These are phyloP conservation scores for Sebastiscus albofasciatus DNA, from an alignment of 2,797 vertebrate species.

Conservation along the genomic window DNA sequence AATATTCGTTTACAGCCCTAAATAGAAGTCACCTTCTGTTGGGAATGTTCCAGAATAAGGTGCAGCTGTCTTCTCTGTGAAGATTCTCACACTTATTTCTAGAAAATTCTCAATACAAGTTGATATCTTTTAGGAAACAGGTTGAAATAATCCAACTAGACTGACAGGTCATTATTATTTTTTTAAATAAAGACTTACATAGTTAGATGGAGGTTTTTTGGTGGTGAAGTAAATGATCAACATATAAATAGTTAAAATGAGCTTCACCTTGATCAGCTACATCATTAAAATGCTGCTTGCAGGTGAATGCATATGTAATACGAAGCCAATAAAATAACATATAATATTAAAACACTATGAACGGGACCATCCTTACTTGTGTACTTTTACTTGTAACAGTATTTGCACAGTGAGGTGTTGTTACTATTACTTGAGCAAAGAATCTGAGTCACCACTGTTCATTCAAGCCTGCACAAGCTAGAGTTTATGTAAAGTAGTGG, in stretches of 20 bases:
- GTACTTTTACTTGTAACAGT: background rate
- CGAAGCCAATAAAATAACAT: background rate
- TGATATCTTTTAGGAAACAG: background rate
- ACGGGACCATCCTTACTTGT: background rate
- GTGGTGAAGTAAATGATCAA: accelerated
- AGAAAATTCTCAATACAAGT: background rate
- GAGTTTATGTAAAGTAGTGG: background rate
- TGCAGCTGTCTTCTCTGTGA: background rate
- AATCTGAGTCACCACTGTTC: background rate
- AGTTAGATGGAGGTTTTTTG: too few relatives aligned
- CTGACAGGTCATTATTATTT: background rate
- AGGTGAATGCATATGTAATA: background rate
- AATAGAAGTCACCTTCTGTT: background rate
- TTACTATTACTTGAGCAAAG: background rate
- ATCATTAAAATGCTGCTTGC: background rate
- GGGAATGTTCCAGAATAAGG: background rate
- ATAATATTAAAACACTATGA: background rate
- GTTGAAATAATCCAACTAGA: background rate
- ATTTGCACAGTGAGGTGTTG: background rate
- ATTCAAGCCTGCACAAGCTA: background rate
- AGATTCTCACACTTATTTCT: background rate
- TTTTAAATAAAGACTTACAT: too few relatives aligned
- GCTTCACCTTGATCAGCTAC: background rate
- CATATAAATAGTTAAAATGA: background rate
- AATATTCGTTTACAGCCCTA: too few relatives aligned